phyloP scores from a whole-genome alignment of 2,797 vertebrate genomes.

The Salarias fasciatus region DNA sequence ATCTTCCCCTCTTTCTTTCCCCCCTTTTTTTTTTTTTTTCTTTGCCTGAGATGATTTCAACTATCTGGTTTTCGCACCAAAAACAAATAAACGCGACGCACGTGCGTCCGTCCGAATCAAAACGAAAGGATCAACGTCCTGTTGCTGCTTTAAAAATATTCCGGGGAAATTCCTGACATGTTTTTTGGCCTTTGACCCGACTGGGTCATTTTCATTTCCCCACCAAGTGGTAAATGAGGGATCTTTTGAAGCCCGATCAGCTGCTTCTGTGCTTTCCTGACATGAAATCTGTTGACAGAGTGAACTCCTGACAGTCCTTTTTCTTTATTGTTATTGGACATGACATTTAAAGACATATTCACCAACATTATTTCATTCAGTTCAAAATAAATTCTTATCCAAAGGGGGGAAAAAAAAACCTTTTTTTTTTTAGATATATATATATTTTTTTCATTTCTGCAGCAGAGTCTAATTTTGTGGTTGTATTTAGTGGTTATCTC shows the following conservation, averaged over 20 bases:
- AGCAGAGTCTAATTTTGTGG: constrained; percentile 48
- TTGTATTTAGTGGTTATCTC: constrained; percentile 58
- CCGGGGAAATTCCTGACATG: constrained; percentile 82
- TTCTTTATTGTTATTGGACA: not conserved
- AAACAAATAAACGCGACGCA: constrained; percentile 69
- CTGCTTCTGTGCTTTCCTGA: constrained; percentile 67
- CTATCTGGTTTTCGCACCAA: constrained; percentile 57
- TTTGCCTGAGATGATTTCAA: constrained; percentile 58
- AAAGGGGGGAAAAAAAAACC: no score
- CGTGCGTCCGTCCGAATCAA: constrained; percentile 47
- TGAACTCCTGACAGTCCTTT: not conserved
- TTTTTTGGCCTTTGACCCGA: constrained; percentile 84
- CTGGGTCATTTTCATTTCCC: constrained; percentile 91
- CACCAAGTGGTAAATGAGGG: constrained; percentile 88
- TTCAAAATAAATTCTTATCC: not conserved
- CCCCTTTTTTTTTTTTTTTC: constrained; percentile 10
- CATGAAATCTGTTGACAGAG: constrained; percentile 14
- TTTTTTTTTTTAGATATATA: not conserved
- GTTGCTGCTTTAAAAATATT: constrained; percentile 81
- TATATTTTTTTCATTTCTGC: not conserved
- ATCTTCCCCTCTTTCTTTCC: constrained; percentile 37
- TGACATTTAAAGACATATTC: not conserved
- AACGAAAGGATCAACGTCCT: constrained; percentile 57
- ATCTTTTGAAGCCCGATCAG: constrained; percentile 77
- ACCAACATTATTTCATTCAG: not conserved